Base-by-base conservation (phyloP, 2,888 invertebrate species). In the Papilio elwesi region DNA sequence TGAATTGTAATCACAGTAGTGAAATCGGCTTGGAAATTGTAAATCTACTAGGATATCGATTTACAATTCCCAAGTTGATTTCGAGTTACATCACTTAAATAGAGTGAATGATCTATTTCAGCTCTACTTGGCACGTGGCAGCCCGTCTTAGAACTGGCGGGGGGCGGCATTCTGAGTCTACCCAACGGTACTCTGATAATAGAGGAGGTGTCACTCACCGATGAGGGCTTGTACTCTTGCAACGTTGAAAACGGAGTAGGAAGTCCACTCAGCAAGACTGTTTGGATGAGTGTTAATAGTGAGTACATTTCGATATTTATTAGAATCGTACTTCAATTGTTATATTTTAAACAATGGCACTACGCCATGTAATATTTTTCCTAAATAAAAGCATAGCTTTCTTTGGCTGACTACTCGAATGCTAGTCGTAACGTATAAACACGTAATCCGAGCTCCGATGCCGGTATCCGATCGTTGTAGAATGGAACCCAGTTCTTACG, bases 201-300 rank as follows among this genome's bases (percentile, higher is more conserved):
- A 70, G 93, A 93, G 36, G 91, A 93, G 65, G 94, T 94, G 6
- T 91, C 94, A 1, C 82, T 93, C 0, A 83, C 89, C 2, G 94
- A 94, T 67, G 94, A 94, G 65, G 94, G 94, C 0, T 77, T 93
- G 0, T 94, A 94, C 80, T 94, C 94, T 0, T 94, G 94, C 76
- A 93, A 93, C 55, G 92, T 94, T 8, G 94, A 94, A 76, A 94
- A 94, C 67, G 94, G 94, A 5, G 93, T 94, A 0, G 94, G 94
- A 0, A 91, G 92, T 53, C 93, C 94, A 0, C 78, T 94, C 0
- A 94, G 92, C 83, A 94, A 93, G 77, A 93, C 92, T 73, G 85
- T 94, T 0, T 94, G 92, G 92, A 93, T 94, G 89, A 92, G 90
- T 79, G 93, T 94, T 6, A 94, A 94, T 70, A 93, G 94, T 94